Evolutionary conservation across 2,113 vertebrate genomes (phyloP), one percentile per base, ranked within the genome.

Genomic region (Pelusios castaneus): DNA sequence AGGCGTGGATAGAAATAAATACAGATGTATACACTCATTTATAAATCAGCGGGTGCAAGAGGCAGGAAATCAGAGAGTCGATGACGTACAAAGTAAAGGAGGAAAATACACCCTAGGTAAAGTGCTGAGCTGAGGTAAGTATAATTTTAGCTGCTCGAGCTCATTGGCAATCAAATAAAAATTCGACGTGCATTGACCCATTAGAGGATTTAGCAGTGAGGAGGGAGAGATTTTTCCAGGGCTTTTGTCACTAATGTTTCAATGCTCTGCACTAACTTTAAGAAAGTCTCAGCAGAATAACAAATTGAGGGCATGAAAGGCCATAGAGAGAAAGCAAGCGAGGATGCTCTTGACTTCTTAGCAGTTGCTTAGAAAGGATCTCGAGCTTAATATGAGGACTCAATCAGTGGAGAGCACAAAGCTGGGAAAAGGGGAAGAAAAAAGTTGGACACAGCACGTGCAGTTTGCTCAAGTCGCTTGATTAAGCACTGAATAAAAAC

Each of bases 301-400:
- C 97, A 96, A 97, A 96, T 90, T 88, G 91, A 96, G 93, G 88
- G 93, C 96, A 92, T 97, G 96, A 98, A 98, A 98, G 96, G 98
- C 98, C 93, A 94, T 90, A 75, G 91, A 90, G 95, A 97, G 96
- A 97, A 96, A 94, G 97, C 97, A 89, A 92, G 96, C 91, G 89
- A 97, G 95, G 97, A 98, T 96, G 97, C 98, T 98, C 97, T 98
- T 98, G 98, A 98, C 98, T 98, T 98, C 97, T 98, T 97, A 97
- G 96, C 97, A 94, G 95, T 97, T 93, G 94, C 94, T 97, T 95
- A 97, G 97, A 95, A 96, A 97, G 95, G 95, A 96, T 92, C 96
- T 95, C 96, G 91, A 85, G 97, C 96, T 98, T 96, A 97, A 97
- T 92, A 87, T 81, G 91, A 91, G 88, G 89, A 78, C 92, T 96